Base-by-base conservation (phyloP, 2,797 vertebrate genomes). In the Helarctos malayanus region DNA sequence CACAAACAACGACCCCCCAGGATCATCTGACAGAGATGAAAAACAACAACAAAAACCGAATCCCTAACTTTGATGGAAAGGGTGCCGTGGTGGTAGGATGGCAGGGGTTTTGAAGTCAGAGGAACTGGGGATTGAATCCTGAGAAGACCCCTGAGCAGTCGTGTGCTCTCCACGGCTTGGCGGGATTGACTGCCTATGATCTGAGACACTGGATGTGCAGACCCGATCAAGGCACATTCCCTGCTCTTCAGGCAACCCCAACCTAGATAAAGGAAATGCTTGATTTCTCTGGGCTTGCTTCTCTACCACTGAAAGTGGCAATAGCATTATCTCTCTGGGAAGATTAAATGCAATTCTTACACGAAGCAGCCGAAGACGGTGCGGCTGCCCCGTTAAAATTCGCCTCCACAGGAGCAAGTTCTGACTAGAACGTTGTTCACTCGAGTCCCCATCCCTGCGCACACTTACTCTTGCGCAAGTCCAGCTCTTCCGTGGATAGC, bases 151-250 rank as follows among this genome's bases (percentile, higher is more conserved):
- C 15, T 38, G 29, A 71, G 87, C n/a, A 27, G 32, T 4, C 68
- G 14, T 15, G 19, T 23, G 65, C 16, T 15, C 2, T 4, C 2
- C 18, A 10, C 1, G 1, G 49, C 18, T 4, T 5, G 29, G n/a
- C 15, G 11, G 29, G 47, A 78, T 10, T n/a, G 47, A 56, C 18
- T 16, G 15, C 13, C 12, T 68, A 1, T 35, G 11, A 35, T 38
- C 29, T 47, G 45, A 56, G 38, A 21, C n/a, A 13, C 27, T 45
- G 57, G 11, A 29, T 41, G 57, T 23, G 1, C 16, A 35, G 25
- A 79, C 1, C 2, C 5, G 23, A 57, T 57, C 23, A 21, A 78
- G 32, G 2, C 32, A 25, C 5, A 8, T 4, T 76, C 38, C 32
- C 21, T 27, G n/a, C 25, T 71, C 38, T 63, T 45, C 45, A 35